phyloP scores from a whole-genome alignment of 2,113 vertebrate genomes.

The Hippolais icterina region DNA sequence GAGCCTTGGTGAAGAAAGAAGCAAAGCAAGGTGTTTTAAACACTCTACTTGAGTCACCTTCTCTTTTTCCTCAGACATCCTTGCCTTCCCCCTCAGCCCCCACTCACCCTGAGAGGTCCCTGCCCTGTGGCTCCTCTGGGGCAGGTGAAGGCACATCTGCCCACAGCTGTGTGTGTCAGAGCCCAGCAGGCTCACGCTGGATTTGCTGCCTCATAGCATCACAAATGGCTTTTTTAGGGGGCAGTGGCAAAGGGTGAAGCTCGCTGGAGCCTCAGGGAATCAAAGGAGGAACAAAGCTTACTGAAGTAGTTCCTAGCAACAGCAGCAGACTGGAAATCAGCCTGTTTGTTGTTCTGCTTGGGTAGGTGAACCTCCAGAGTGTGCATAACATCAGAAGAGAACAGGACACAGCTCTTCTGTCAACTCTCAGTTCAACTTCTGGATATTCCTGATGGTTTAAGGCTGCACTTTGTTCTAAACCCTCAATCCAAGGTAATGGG shows the following conservation, averaged over 20 bases:
- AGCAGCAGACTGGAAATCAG: background rate
- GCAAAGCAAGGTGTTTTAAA: background rate
- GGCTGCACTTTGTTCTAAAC: background rate
- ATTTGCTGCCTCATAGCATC: background rate
- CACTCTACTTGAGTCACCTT: background rate
- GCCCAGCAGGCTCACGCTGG: rapidly evolving
- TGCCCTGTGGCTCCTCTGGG: background rate
- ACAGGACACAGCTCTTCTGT: background rate
- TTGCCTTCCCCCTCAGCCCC: background rate
- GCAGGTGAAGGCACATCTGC: background rate
- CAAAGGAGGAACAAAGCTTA: background rate
- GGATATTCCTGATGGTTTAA: constrained; percentile 5
- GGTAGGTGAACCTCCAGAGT: background rate
- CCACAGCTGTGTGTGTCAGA: rapidly evolving
- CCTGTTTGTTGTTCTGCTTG: background rate
- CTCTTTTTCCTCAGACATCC: background rate
- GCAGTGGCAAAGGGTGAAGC: background rate
- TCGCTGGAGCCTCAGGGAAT: background rate
- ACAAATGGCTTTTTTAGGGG: background rate
- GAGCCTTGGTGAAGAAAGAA: background rate
- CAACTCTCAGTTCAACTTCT: background rate
- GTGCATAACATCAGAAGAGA: background rate
- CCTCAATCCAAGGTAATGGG: background rate
- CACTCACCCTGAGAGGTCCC: background rate
- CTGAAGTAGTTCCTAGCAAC: background rate